Percentiles rank a stretch among this genome's conserved stretches.
These are phyloP conservation scores for Eulemur rubriventer DNA, from an alignment of 2,797 vertebrate genomes.

Conservation along the genomic window DNA sequence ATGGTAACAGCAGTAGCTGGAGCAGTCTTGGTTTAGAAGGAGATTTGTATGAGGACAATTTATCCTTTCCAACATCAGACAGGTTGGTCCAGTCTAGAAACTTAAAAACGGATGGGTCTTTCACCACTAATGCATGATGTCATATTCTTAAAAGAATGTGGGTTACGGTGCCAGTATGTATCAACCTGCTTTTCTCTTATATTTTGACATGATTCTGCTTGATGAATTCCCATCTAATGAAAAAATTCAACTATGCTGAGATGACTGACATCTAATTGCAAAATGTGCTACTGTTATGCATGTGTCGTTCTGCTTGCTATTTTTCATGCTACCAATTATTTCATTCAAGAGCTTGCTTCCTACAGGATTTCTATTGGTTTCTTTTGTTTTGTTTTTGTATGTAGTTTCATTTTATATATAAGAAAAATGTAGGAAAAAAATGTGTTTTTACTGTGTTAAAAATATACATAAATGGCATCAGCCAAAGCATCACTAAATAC, in stretches of 20 bases:
- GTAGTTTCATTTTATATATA: constrained; percentile 47
- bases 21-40: constrained; percentile 99
- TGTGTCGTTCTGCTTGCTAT: constrained; percentile 81
- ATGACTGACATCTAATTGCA: constrained; percentile 80
- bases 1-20: constrained; percentile 99
- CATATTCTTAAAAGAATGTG: constrained; percentile 82
- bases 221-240: constrained; percentile 81
- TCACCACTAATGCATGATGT: constrained; percentile 90
- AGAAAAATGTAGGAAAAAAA: constrained; percentile 46
- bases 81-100: constrained; percentile 93
- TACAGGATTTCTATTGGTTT: constrained; percentile 82
- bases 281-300: constrained; percentile 79
- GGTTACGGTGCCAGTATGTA: constrained; percentile 79
- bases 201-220: constrained; percentile 82
- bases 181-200: constrained; percentile 75
- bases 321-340: constrained; percentile 77
- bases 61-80: constrained; percentile 98
- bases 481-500: constrained; percentile 35
- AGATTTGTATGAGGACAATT: constrained; percentile 97
- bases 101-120: constrained; percentile 82
- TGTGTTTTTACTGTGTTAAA: constrained; percentile 34
- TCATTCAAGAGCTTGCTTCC: constrained; percentile 86
- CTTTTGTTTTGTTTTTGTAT: constrained; percentile 45
- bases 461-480: constrained; percentile 46
- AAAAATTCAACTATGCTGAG: constrained; percentile 79